Evolutionary conservation across 2,888 invertebrate genomes (phyloP).

Genomic region (Orchestes rusci): DNA sequence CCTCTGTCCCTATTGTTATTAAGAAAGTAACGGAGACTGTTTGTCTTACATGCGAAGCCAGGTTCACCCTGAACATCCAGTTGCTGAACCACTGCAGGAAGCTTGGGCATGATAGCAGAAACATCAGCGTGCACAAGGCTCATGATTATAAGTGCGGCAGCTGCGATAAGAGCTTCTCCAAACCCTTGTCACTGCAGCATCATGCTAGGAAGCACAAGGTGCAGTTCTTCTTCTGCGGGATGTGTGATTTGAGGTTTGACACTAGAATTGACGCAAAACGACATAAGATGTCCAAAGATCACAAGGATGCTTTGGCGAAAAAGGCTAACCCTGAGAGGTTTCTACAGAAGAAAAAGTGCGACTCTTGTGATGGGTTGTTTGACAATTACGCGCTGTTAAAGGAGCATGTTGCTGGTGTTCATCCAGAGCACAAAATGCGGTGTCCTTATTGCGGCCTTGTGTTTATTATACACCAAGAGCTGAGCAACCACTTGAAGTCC

Average conservation of each 20-base stretch:
- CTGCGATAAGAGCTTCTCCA: conserved; percentile 57
- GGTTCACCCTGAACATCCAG: conserved; percentile 70
- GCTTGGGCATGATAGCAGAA: conserved; percentile 39
- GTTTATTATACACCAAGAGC: conserved; percentile 66
- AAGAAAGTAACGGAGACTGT: conserved; percentile 56
- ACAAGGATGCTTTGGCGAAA: conserved; percentile 41
- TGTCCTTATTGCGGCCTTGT: conserved; percentile 65
- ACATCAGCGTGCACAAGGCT: conserved; percentile 44
- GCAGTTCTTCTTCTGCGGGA: conserved; percentile 58
- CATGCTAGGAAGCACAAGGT: conserved; percentile 58
- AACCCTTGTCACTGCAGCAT: conserved; percentile 58
- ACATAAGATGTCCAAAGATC: conserved; percentile 60
- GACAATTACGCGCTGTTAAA: conserved; percentile 52
- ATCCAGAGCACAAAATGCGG: conserved; percentile 59
- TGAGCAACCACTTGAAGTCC: conserved; percentile 61
- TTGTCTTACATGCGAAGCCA: conserved; percentile 60
- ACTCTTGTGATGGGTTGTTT: conserved; percentile 52
- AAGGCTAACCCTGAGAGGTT: conserved; percentile 36
- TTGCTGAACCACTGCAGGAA: conserved; percentile 54
- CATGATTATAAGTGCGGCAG: conserved; percentile 51
- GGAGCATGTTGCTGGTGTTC: conserved; percentile 53
- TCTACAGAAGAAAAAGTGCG: conserved; percentile 49
- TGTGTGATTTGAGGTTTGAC: conserved; percentile 58
- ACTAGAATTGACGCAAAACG: conserved; percentile 54
- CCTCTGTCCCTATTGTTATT: conserved; percentile 74